Evolutionary conservation across 1,140 invertebrate species (phyloP).

Genomic region (Magallana angulata): DNA sequence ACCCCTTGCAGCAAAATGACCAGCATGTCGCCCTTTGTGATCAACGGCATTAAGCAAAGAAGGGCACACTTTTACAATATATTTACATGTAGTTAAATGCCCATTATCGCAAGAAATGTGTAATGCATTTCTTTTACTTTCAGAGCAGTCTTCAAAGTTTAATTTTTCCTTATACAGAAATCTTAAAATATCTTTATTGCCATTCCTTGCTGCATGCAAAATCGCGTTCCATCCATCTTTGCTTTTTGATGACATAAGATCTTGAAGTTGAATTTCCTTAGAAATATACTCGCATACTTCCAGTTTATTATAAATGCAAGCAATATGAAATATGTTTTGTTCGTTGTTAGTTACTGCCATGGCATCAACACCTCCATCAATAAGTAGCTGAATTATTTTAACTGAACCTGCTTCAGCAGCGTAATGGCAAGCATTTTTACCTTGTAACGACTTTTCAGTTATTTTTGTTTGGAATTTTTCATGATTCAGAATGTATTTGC

Average conservation of each 20-base stretch:
- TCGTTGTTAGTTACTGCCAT: background rate
- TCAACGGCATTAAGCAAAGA: background rate
- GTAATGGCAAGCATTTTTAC: background rate
- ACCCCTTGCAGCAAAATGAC: constrained; percentile 3
- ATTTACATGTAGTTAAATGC: background rate
- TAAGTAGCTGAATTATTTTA: background rate
- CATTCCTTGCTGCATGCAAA: background rate
- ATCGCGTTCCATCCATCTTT: background rate
- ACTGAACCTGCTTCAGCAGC: background rate
- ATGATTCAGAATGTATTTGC: background rate
- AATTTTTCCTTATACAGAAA: background rate
- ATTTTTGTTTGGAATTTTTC: background rate
- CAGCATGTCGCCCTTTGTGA: background rate
- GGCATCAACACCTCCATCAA: background rate
- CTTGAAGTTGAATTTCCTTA: background rate
- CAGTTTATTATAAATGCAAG: background rate
- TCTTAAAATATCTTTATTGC: background rate
- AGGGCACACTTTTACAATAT: background rate
- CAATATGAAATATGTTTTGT: background rate
- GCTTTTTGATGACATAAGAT: background rate
- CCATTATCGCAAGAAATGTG: background rate
- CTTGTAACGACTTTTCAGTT: background rate
- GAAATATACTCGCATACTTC: background rate
- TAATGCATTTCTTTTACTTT: background rate
- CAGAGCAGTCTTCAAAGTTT: background rate